These are phyloP conservation scores for Drosophila serrata DNA, from an alignment of 1,140 invertebrate genomes.

Conservation along the genomic window DNA sequence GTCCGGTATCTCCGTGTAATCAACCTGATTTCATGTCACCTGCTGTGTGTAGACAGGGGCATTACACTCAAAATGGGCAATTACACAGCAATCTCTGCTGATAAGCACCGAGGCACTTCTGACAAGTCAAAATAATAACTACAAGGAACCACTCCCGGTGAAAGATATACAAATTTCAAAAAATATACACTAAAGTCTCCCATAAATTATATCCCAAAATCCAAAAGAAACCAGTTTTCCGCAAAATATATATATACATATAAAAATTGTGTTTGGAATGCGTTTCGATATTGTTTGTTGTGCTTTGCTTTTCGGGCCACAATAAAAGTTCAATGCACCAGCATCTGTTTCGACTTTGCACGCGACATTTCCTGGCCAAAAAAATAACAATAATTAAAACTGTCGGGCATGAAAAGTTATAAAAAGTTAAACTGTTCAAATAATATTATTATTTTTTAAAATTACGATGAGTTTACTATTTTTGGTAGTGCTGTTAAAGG, in stretches of 20 bases:
- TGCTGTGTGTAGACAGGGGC: conserved; percentile 24
- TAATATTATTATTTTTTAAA: conserved; percentile 2
- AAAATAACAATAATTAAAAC: conserved; percentile 16
- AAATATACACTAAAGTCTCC: background rate
- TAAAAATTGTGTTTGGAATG: conserved; percentile 41
- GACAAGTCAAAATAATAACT: conserved; percentile 15
- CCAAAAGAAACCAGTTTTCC: conserved; percentile 55
- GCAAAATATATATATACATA: background rate
- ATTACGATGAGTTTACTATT: background rate
- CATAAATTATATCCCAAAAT: conserved; percentile 31
- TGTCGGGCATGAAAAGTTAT: background rate
- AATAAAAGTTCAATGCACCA: conserved; percentile 59
- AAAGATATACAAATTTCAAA: conserved; percentile 26
- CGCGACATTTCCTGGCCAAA: conserved; percentile 58
- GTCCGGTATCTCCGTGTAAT: conserved; percentile 31
- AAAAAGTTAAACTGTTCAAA: background rate
- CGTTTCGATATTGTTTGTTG: conserved; percentile 37
- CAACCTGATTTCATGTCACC: conserved; percentile 40
- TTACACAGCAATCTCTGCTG: conserved; percentile 32
- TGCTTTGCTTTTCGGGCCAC: conserved; percentile 24
- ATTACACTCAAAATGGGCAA: conserved; percentile 15
- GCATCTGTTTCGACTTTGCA: conserved; percentile 30
- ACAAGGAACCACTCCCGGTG: conserved; percentile 13
- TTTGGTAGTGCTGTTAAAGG: background rate
- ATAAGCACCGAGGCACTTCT: conserved; percentile 13